These are phyloP conservation scores for Cyclopterus lumpus DNA, from an alignment of 2,797 vertebrate genomes.

Conservation along the genomic window DNA sequence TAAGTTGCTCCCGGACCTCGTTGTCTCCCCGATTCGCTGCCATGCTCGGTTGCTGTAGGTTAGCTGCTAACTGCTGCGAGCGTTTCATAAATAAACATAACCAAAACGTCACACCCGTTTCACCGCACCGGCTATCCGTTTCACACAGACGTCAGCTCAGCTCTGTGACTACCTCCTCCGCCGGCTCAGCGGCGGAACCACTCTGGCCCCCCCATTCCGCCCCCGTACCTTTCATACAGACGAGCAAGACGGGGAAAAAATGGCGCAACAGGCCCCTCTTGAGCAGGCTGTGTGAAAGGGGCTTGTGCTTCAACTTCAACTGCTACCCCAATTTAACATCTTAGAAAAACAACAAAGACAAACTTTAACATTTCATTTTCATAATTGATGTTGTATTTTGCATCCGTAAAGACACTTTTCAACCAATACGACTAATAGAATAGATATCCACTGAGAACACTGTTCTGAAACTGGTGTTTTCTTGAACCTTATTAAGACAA, in stretches of 20 bases:
- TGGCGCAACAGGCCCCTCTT: not conserved
- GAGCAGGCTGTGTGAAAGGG: not conserved
- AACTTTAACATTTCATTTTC: slow-evolving; percentile 1
- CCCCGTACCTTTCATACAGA: not conserved
- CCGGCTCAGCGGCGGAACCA: not conserved
- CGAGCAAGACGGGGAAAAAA: not conserved
- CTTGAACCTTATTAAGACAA: not conserved
- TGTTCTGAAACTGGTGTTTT: not conserved
- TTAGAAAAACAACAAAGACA: not conserved
- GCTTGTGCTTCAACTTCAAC: not conserved
- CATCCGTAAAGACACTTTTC: not conserved
- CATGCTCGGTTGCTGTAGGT: not conserved
- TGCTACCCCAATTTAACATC: not conserved
- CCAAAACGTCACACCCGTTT: not conserved
- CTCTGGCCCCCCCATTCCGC: not conserved
- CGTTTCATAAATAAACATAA: not conserved
- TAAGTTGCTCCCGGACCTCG: not conserved
- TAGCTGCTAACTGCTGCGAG: not conserved
- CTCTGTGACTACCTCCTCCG: not conserved
- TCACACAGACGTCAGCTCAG: not conserved
- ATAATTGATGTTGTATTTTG: not conserved
- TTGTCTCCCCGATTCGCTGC: not conserved
- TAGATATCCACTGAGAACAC: no score
- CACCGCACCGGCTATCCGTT: not conserved
- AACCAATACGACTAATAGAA: not conserved